Conservation (phyloP, 2,888 invertebrate genomes). For the Drosophila prostipennis region DNA sequence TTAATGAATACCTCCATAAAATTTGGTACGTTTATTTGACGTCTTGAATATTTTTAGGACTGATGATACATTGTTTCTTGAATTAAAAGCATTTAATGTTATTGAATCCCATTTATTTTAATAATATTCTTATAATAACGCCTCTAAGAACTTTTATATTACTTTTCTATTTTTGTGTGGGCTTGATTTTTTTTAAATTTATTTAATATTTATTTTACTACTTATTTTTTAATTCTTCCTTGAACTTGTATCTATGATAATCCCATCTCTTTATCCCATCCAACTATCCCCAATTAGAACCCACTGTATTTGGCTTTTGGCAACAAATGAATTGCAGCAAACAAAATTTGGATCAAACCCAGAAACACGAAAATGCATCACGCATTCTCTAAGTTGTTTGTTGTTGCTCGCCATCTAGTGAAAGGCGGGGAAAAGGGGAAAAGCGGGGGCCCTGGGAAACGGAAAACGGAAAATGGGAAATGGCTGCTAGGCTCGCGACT, state of each 20-base stretch:
- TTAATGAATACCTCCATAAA: too few species aligned
- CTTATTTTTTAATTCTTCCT: too few species aligned
- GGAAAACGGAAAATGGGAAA: slow-evolving; percentile 32
- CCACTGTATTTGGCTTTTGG: neutral
- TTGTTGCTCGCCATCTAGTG: slow-evolving; percentile 13
- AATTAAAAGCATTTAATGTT: too few species aligned
- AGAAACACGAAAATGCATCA: slow-evolving; percentile 30
- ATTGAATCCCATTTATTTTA: too few species aligned
- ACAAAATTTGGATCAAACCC: slow-evolving; percentile 32
- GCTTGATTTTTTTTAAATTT: too few species aligned
- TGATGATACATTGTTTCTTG: too few species aligned
- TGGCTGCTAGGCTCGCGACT: slow-evolving; percentile 39
- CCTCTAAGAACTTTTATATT: too few species aligned
- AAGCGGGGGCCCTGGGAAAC: slow-evolving; percentile 14
- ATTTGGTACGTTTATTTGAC: too few species aligned
- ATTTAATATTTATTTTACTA: neutral
- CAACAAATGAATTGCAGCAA: slow-evolving; percentile 35
- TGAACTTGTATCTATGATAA: neutral
- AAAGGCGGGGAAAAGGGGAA: neutral
- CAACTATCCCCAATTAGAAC: neutral
- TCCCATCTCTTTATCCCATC: neutral
- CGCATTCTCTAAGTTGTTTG: slow-evolving; percentile 45
- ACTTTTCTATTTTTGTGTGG: too few species aligned
- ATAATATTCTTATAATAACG: too few species aligned
- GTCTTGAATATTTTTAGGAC: too few species aligned